A percentile compares a stretch with the other conserved stretches of the same genome.
phyloP scores from a whole-genome alignment of 1,140 invertebrate genomes.

The Pseudachorutes palmiensis region DNA sequence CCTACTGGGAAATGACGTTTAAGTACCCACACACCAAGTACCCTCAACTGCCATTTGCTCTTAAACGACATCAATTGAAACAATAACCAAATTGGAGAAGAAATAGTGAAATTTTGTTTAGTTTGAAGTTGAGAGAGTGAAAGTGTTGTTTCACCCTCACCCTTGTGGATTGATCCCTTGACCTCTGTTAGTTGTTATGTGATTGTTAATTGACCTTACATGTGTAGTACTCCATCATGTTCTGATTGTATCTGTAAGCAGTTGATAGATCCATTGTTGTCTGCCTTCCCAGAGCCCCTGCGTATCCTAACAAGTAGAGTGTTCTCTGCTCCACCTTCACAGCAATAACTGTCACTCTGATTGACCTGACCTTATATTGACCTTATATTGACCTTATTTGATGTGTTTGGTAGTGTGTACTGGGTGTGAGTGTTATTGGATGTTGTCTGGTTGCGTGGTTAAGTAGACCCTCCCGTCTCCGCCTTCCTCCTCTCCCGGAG shows the following conservation, averaged over 20 bases:
- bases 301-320: constrained; percentile 9
- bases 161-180: neutral
- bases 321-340: constrained; percentile 9
- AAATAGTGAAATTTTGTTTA: no score
- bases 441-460: no score
- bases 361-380: no score
- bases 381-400: no score
- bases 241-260: constrained; percentile 90
- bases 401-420: no score
- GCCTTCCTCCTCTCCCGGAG: neutral
- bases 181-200: neutral
- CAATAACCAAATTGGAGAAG: no score
- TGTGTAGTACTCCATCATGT: constrained; percentile 98
- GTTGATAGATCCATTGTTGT: constrained; percentile 74
- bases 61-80: no score
- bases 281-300: neutral
- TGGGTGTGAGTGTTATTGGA: no score
- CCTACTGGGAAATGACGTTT: neutral
- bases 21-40: no score
- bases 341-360: no score
- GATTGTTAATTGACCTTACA: constrained; percentile 54
- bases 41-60: no score
- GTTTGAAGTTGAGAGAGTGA: no score
- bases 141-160: neutral
- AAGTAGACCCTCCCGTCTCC: constrained; percentile 19